phyloP scores from a whole-genome alignment of 2,113 vertebrate genomes.

The Nymphicus hollandicus region DNA sequence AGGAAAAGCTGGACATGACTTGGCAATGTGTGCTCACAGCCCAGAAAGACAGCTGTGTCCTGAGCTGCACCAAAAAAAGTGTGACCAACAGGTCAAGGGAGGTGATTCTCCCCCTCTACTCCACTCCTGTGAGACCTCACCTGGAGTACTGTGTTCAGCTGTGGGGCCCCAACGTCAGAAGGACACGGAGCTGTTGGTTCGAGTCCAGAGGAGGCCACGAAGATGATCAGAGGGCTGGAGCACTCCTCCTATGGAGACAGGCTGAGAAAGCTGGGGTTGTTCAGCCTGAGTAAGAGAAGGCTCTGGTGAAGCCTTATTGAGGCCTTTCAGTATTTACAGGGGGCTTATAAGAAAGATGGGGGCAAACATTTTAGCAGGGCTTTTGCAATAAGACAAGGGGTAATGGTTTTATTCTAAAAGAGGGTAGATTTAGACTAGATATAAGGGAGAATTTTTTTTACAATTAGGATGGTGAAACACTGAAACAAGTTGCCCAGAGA shows the following conservation, averaged over 20 bases:
- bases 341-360: not conserved
- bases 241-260: not conserved
- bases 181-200: not conserved
- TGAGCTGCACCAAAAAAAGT: not conserved
- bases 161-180: not conserved
- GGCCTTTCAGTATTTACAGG: not conserved
- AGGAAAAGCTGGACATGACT: not conserved
- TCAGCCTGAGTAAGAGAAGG: not conserved
- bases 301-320: not conserved
- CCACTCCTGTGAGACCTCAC: not conserved
- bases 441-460: not conserved
- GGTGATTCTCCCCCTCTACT: not conserved
- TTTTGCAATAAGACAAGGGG: not conserved
- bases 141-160: not conserved
- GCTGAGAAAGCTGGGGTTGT: not conserved
- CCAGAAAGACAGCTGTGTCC: not conserved
- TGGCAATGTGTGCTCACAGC: not conserved
- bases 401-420: not conserved
- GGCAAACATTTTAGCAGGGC: not conserved
- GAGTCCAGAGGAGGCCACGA: not conserved
- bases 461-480: no score
- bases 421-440: not conserved
- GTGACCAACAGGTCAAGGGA: not conserved
- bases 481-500: not conserved
- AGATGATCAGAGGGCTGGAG: not conserved